phyloP scores from a whole-genome alignment of 2,888 invertebrate species.

The Andrena bucephala region DNA sequence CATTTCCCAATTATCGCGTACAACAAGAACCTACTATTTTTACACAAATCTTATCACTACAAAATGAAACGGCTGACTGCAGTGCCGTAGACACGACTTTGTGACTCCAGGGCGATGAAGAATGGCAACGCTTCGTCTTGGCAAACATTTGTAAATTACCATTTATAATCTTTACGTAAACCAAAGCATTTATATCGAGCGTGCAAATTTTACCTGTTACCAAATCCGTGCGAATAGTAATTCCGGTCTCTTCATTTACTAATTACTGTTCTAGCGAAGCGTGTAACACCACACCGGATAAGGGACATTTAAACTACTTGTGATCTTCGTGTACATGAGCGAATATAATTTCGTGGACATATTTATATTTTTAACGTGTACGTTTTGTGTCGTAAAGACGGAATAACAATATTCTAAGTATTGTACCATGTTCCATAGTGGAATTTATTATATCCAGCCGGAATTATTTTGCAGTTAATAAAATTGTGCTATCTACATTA shows the following conservation, averaged over 20 bases:
- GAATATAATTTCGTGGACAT: conserved; percentile 55
- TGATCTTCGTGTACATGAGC: conserved; percentile 49
- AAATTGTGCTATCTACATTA: not conserved
- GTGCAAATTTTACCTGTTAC: conserved; percentile 28
- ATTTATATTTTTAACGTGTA: conserved; percentile 65
- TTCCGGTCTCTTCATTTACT: not conserved
- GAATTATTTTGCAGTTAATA: conserved; percentile 4
- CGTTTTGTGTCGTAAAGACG: conserved; percentile 30
- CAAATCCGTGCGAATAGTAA: conserved; percentile 8
- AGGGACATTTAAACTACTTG: conserved; percentile 49
- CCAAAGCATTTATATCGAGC: conserved; percentile 28
- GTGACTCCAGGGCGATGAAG: conserved; percentile 18
- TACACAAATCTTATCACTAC: conserved; percentile 23
- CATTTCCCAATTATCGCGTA: not conserved
- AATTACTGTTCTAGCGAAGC: conserved; percentile 11
- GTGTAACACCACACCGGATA: conserved; percentile 15
- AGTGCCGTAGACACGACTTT: conserved; percentile 30
- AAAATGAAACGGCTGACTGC: conserved; percentile 19
- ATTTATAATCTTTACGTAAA: conserved; percentile 34
- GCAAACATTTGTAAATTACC: conserved; percentile 32
- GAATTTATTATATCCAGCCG: conserved; percentile 18
- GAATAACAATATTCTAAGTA: conserved; percentile 40
- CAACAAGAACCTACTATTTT: conserved; percentile 33
- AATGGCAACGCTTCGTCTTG: conserved; percentile 6
- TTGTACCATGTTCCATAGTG: not conserved